Conservation (phyloP, 1,140 invertebrate genomes). For the Diorhabda sublineata region DNA sequence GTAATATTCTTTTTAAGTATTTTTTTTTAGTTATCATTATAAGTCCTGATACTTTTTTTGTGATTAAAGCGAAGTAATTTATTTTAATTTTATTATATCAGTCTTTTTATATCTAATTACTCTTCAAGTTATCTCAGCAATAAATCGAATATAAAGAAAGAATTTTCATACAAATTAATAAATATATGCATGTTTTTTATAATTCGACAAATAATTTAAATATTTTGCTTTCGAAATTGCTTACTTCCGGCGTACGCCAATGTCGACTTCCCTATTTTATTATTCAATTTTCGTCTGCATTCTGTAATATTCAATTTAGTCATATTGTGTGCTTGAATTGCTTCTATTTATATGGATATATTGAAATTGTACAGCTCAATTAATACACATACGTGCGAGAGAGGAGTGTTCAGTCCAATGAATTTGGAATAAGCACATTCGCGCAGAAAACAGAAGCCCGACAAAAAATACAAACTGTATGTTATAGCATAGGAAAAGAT, state of each 20-base stretch:
- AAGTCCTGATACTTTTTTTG: no score
- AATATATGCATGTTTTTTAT: no score
- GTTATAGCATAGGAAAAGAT: not conserved
- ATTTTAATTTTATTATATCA: no score
- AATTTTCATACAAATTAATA: no score
- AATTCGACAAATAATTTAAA: not conserved
- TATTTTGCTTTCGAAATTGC: not conserved
- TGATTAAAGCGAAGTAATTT: no score
- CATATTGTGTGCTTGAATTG: constrained; percentile 39
- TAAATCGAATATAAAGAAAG: no score
- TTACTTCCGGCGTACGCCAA: constrained; percentile 1
- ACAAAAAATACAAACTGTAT: constrained; percentile 4
- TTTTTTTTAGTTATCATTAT: no score
- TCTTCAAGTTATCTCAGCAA: no score
- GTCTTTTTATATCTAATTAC: no score
- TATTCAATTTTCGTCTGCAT: constrained; percentile 41
- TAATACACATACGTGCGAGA: constrained; percentile 34
- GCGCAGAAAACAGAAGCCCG: not conserved
- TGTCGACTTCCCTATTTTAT: constrained; percentile 32
- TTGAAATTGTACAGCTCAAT: constrained; percentile 41
- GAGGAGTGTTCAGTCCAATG: constrained; percentile 23
- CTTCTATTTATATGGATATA: constrained; percentile 41
- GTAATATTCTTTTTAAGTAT: no score
- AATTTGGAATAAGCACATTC: constrained; percentile 29
- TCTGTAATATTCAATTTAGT: constrained; percentile 41